These are phyloP conservation scores for Rhagologus leucostigma DNA, from an alignment of 2,113 vertebrate genomes.

Conservation along the genomic window DNA sequence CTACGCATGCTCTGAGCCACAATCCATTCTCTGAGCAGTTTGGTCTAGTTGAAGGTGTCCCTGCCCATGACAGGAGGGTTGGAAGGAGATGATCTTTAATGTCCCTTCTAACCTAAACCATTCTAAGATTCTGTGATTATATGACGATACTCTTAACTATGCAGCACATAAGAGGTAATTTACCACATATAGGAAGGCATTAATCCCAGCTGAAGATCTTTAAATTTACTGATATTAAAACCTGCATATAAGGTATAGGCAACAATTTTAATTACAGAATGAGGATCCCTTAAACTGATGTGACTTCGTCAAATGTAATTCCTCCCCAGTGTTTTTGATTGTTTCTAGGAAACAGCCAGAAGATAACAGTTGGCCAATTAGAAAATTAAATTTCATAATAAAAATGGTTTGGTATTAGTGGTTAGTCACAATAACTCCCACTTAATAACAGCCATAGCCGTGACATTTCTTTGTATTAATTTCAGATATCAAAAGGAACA, in stretches of 20 bases:
- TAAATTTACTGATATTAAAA: neutral
- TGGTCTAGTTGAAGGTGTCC: neutral
- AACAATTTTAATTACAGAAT: neutral
- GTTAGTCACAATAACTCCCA: neutral
- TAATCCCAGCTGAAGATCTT: neutral
- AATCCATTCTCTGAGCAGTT: neutral
- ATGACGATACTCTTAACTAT: neutral
- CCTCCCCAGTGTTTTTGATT: neutral
- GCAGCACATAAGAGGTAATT: neutral
- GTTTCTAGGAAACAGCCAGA: neutral
- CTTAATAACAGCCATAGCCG: neutral
- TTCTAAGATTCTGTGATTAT: neutral
- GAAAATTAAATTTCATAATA: neutral
- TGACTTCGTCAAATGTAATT: neutral
- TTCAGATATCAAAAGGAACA: neutral
- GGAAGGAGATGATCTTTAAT: neutral
- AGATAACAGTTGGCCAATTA: neutral
- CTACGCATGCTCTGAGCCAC: neutral
- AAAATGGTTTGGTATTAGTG: neutral
- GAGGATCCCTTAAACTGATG: neutral
- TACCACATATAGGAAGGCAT: neutral
- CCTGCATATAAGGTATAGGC: neutral
- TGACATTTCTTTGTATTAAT: neutral
- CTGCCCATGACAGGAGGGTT: fast-evolving
- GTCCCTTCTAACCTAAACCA: neutral